phyloP scores from a whole-genome alignment of 2,888 invertebrate genomes.

The Pristionchus japonicus region DNA sequence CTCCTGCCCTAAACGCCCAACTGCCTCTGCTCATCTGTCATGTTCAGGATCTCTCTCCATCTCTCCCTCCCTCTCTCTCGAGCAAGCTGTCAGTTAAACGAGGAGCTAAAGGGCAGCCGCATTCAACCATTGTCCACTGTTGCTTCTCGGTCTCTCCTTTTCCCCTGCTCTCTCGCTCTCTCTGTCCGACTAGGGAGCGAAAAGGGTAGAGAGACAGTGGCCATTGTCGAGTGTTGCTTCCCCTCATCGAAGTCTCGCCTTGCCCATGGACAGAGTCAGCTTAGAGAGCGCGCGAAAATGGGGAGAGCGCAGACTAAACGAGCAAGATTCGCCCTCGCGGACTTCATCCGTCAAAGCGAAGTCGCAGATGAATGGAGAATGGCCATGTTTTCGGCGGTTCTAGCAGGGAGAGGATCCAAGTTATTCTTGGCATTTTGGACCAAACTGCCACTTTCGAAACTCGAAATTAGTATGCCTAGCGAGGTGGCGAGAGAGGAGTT shows the following conservation, averaged over 20 bases:
- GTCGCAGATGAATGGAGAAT: not conserved
- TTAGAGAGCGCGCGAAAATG: not conserved
- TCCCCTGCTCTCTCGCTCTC: not conserved
- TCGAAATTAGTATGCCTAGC: not conserved
- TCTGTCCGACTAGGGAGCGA: not conserved
- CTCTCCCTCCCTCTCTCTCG: not conserved
- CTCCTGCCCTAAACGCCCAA: not conserved
- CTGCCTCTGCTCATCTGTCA: conserved; percentile 6
- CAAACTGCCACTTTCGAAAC: not conserved
- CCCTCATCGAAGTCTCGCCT: not conserved
- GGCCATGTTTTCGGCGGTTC: not conserved
- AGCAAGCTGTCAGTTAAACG: conserved; percentile 30
- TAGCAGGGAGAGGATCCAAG: not conserved
- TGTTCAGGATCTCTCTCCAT: conserved; percentile 13
- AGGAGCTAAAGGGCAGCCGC: not conserved
- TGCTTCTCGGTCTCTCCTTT: not conserved
- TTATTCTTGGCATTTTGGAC: not conserved
- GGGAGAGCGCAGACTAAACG: not conserved
- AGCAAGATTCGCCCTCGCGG: not conserved
- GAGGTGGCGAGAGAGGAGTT: not conserved
- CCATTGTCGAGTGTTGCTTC: not conserved
- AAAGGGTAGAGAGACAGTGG: not conserved
- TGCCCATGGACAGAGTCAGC: not conserved
- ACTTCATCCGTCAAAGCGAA: not conserved
- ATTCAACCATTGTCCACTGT: not conserved